phyloP scores from a whole-genome alignment of 2,888 invertebrate genomes.

The Lamellibrachia satsuma region DNA sequence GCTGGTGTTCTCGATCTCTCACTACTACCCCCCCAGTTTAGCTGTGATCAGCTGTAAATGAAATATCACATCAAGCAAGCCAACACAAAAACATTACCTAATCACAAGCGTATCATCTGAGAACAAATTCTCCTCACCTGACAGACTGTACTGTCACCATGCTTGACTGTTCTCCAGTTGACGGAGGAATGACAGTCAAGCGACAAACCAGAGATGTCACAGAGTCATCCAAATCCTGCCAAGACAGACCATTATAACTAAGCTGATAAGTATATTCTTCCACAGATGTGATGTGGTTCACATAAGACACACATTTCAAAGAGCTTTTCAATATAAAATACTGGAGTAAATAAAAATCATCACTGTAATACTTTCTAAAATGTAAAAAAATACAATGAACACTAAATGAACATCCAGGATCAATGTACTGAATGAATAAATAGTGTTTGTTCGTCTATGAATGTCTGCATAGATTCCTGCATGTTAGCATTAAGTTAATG shows the following conservation, averaged over 20 bases:
- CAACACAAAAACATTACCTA: conserved; percentile 17
- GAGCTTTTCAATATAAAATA: too few relatives aligned
- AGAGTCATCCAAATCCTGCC: not conserved
- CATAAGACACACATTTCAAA: too few relatives aligned
- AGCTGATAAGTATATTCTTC: not conserved
- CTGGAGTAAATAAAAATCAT: too few relatives aligned
- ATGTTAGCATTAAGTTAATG: too few relatives aligned
- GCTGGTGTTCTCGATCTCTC: conserved; percentile 66
- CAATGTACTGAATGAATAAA: too few relatives aligned
- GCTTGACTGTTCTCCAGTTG: conserved; percentile 43
- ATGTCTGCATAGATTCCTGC: too few relatives aligned
- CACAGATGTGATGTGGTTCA: too few relatives aligned
- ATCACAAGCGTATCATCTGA: not conserved
- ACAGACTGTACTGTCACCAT: conserved; percentile 67
- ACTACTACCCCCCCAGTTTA: conserved; percentile 55
- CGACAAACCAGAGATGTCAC: conserved; percentile 56
- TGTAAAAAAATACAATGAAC: too few relatives aligned
- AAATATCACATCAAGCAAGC: not conserved
- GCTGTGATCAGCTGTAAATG: too few relatives aligned
- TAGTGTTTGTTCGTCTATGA: too few relatives aligned
- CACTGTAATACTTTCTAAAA: too few relatives aligned
- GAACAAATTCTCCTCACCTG: conserved; percentile 47
- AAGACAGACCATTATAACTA: not conserved
- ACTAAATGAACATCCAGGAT: too few relatives aligned
- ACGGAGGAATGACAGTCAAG: conserved; percentile 58